Percentiles rank a stretch among this genome's conserved stretches.
phyloP scores from a whole-genome alignment of 2,888 invertebrate genomes.

The Agonopterix heracliana region DNA sequence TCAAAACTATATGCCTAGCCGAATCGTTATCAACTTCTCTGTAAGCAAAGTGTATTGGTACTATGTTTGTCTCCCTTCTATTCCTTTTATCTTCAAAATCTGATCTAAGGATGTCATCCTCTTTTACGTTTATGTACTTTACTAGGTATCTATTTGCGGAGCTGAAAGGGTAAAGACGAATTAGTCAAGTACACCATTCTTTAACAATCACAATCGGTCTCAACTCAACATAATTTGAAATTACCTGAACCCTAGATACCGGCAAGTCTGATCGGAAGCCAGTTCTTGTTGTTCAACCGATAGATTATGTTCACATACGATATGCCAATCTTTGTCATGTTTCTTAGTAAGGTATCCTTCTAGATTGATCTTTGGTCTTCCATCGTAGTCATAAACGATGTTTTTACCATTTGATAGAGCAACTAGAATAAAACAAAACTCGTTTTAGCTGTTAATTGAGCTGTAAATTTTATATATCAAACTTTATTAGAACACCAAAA shows the following conservation, averaged over 20 bases:
- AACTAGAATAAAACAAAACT: conserved; percentile 61
- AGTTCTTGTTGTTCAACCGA: conserved; percentile 55
- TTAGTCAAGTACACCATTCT: background rate
- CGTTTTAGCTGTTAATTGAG: too few species aligned
- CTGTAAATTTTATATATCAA: too few species aligned
- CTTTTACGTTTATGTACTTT: conserved; percentile 55
- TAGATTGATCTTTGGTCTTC: conserved; percentile 74
- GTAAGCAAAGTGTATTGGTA: conserved; percentile 49
- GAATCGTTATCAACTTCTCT: conserved; percentile 27
- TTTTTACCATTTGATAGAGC: conserved; percentile 80
- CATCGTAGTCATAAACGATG: conserved; percentile 76
- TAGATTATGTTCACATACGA: conserved; percentile 76
- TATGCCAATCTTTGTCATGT: conserved; percentile 78
- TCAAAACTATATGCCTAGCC: conserved; percentile 38
- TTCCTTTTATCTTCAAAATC: conserved; percentile 30
- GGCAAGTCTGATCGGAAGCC: conserved; percentile 78
- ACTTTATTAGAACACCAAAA: too few species aligned
- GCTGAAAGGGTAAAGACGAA: conserved; percentile 29
- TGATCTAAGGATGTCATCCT: conserved; percentile 28
- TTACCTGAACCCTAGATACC: conserved; percentile 81
- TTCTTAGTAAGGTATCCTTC: conserved; percentile 80
- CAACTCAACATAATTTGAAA: background rate
- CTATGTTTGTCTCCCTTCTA: conserved; percentile 29
- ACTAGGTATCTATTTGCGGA: conserved; percentile 52
- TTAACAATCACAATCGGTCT: background rate